phyloP scores from a whole-genome alignment of 2,113 vertebrate species.

The Corythornis cristatus region DNA sequence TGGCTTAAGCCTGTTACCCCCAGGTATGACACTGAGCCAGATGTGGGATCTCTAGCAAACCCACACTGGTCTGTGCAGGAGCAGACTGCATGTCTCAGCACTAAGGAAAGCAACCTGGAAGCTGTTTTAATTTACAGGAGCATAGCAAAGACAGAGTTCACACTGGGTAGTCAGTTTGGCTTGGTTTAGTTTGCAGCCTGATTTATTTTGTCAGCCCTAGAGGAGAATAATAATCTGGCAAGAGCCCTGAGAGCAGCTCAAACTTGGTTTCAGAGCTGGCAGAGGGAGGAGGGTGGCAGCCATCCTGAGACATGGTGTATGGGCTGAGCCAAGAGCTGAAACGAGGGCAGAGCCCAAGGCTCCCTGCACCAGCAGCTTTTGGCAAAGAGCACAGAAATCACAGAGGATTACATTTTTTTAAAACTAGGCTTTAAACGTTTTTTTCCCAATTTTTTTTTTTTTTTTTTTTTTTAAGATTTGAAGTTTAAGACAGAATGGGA shows the following conservation, averaged over 20 bases:
- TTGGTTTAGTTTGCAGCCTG: not conserved
- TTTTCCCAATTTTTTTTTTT: too few species aligned
- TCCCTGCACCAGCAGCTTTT: not conserved
- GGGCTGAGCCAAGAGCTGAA: not conserved
- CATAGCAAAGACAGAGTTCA: not conserved
- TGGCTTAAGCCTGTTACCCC: not conserved
- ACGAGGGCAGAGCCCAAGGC: not conserved
- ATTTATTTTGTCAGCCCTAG: not conserved
- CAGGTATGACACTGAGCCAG: fast-evolving
- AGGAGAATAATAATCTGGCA: not conserved
- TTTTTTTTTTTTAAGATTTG: too few species aligned
- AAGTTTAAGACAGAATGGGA: not conserved
- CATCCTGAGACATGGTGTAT: not conserved
- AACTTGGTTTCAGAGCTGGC: not conserved
- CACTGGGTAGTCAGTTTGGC: not conserved
- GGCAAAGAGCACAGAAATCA: not conserved
- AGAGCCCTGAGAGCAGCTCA: not conserved
- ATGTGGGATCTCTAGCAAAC: not conserved
- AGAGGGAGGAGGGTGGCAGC: not conserved
- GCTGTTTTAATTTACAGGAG: not conserved
- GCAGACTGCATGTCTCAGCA: fast-evolving
- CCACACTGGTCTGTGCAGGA: not conserved
- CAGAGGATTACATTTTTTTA: not conserved
- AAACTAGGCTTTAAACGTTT: not conserved
- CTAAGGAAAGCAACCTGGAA: not conserved